Base-by-base conservation (phyloP, 1,140 invertebrate genomes). In the Diuraphis noxia region DNA sequence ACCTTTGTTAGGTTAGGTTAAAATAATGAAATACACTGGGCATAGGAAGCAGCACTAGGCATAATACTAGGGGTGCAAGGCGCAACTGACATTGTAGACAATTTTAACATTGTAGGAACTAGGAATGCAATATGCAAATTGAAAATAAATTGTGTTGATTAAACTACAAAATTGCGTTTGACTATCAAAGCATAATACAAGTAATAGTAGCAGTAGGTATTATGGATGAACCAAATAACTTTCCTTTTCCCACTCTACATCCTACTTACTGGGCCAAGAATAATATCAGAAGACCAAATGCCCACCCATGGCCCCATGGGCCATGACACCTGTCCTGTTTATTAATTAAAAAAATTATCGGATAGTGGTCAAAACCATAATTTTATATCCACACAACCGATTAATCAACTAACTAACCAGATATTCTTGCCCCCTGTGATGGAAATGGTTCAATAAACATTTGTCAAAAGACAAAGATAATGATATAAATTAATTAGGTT, bases 321-420 rank as follows among this genome's bases (percentile, higher is more conserved):
- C 0, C 9, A 30, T 63, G 56, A 13, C 30, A 17, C 19, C 41
- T 30, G 25, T 0, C 25, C 25, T n/a, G 13, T 17, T 17, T 5
- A 72, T 72, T 17, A n/a, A 13, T 72, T n/a, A 17, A n/a, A 72
- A 49, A 72, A 17, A 17, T 17, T 72, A 72, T 72, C 56, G 56
- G 56, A 72, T 72, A n/a, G 56, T 72, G 56, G 56, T 72, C 56
- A 17, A 72, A 72, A 72, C 56, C 56, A 17, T 72, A 72, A n/a
- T n/a, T n/a, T 72, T n/a, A n/a, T n/a, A 72, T 72, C 56, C 56
- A 72, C 56, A 72, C 52, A 56, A n/a, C 56, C 56, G 56, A 72
- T 72, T n/a, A n/a, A n/a, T n/a, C n/a, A 72, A 72, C 56, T 72
- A 72, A 72, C 34, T 72, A 72, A n/a, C 13, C 30, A 72, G 34